Base-by-base conservation (phyloP, 2,113 vertebrate genomes). In the Irena cyanogastra region DNA sequence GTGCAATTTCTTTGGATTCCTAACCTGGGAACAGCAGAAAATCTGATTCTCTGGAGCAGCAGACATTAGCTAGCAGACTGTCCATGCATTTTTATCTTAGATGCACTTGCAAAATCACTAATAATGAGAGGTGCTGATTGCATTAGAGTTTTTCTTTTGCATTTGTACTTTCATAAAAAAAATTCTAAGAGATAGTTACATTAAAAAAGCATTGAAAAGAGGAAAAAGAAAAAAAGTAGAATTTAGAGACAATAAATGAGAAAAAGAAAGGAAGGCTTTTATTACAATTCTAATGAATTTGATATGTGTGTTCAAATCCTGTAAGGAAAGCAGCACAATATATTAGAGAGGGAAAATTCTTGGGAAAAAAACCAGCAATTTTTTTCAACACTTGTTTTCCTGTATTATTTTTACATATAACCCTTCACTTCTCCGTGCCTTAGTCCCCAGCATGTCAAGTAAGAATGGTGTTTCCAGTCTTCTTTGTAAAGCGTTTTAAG, bases 211-310 rank as follows among this genome's bases (percentile, higher is more conserved):
- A 26, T 14, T 28, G 7, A 75, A 63, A 74, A 74, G 2, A 17
- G 2, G 3, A 18, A 86, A 20, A 1, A 0, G 3, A 0, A 12
- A 16, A 9, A 7, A n/a, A 13, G 9, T 13, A 13, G 3, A 3
- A 35, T 8, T 10, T 57, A 20, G 13, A 76, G 3, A 1, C 2
- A 59, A 53, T 10, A 45, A 75, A 78, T 21, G 5, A 23, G 42
- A 24, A 53, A 75, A 85, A 78, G 2, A 61, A 35, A 22, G 7
- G 4, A 45, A 52, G 3, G 13, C 10, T 22, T 63, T 22, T 42
- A 17, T 63, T 52, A 7, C 6, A 63, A 13, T 64, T 72, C 9
- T 63, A 75, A 47, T 68, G 2, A 60, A 19, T 68, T 33, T 31
- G 30, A 24, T 44, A 13, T 23, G 81, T 89, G 54, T 84, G 6